Base-by-base conservation (phyloP, 1,140 invertebrate genomes). In the Scaptomyza graminum region DNA sequence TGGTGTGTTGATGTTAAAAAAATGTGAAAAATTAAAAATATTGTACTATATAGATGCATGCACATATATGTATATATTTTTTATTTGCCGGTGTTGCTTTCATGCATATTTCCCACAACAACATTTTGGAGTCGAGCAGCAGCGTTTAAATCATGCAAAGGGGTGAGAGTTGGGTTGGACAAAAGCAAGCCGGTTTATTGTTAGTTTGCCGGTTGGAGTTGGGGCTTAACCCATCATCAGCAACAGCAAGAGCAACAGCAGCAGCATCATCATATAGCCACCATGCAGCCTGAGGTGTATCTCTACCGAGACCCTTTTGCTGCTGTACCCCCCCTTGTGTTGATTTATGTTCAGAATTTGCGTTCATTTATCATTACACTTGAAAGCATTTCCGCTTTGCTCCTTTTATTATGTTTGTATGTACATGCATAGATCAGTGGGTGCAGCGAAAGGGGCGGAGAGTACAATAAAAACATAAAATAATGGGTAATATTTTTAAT, bases 301-400 rank as follows among this genome's bases (percentile, higher is more conserved):
- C 41, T 49, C 54, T 12, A 25, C 46, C n/a, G n/a, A 55, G 6
- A 37, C 13, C 15, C 49, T 31, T 9, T 12, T 9, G 2, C 16
- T 31, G 15, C 18, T 15, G 37, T 4, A n/a, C 54, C 13, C 22
- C 6, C 5, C 11, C n/a, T 41, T 39, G 43, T 61, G 49, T 76
- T 85, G 82, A 85, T 85, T 85, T 85, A 85, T 85, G 83, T 87
- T 62, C 83, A 41, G 82, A 85, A 82, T 85, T 85, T 85, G 82
- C 82, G 78, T 85, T 85, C 82, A 85, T 85, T 85, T 85, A 85
- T 85, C 82, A 85, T 85, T 85, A 85, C 82, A 85, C 83, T 82
- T 85, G 82, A 87, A 87, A 85, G 82, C 82, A 85, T 85, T 87
- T 72, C 78, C 74, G 78, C 82, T 82, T 87, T 87, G 74, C 81